Evolutionary conservation across 2,888 invertebrate genomes (phyloP), one percentile per base, ranked within the genome.

Genomic region (Spodoptera picta): DNA sequence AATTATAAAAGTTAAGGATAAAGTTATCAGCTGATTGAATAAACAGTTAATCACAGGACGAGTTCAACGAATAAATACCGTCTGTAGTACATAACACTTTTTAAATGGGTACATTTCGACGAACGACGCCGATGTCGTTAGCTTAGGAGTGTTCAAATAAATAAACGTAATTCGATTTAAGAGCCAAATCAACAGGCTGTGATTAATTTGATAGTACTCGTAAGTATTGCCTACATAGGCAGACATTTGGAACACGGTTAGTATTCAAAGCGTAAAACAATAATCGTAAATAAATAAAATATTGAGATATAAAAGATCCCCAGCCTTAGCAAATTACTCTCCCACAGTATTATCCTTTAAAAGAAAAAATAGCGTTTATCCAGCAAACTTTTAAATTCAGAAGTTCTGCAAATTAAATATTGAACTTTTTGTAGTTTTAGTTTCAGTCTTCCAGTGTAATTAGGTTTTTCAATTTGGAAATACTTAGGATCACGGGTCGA

Each of bases 151-250:
- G 68, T 66, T 79, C 77, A 66, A 77, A 66, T 79, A 69, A 77
- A 78, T 69, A 69, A 80, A 78, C 60, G 73, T 74, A 79, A 78
- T 77, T 79, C 65, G 51, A 61, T 61, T 77, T 59, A 59, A 67
- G 65, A 64, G 58, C 53, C 52, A 59, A 74, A 72, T 69, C 66
- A 77, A 80, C 77, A 75, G 64, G 36, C 49, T 55, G 54, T 59
- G 62, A 79, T 66, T 80, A 69, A 50, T 75, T 80, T 74, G 66
- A 61, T 51, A 51, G 55, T 54, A 55, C 60, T 49, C 55, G 48
- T 44, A 67, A 73, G 60, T 63, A 59, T 73, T 19, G 45, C 47
- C 46, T 47, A 41, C 41, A 36, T 36, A 36, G 9, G 36, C 36
- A 36, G 36, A 7, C 36, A 36, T 36, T 6, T 9, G 36, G 36